phyloP scores from a whole-genome alignment of 1,140 invertebrate species.

The Rhynchophorus ferrugineus region DNA sequence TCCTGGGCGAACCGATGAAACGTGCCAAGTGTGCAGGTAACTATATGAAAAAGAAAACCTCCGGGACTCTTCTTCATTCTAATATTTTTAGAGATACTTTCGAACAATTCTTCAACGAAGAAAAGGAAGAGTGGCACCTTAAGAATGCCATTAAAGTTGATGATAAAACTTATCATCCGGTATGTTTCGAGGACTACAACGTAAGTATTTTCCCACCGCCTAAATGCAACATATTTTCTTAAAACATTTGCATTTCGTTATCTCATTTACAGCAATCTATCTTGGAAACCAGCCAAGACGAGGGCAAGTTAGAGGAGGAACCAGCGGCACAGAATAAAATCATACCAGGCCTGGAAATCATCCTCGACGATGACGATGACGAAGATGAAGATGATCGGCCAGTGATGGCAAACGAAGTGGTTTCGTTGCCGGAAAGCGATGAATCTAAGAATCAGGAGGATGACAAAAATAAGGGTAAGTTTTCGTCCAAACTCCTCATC shows the following conservation, averaged over 20 bases:
- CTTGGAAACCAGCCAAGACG: slow-evolving; percentile 26
- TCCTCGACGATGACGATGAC: slow-evolving; percentile 38
- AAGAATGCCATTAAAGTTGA: slow-evolving; percentile 72
- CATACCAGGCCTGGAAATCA: slow-evolving; percentile 33
- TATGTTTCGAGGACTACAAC: slow-evolving; percentile 85
- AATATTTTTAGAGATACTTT: slow-evolving; percentile 60
- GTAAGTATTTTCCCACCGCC: slow-evolving; percentile 48
- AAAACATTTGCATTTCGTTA: too few species aligned
- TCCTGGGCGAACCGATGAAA: slow-evolving; percentile 47
- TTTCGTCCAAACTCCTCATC: not conserved
- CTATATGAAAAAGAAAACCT: not conserved
- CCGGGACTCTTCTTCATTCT: too few species aligned
- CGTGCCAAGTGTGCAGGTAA: slow-evolving; percentile 75
- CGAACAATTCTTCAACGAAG: slow-evolving; percentile 90
- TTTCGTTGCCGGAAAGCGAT: slow-evolving; percentile 30
- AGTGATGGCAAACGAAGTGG: slow-evolving; percentile 21
- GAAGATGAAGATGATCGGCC: slow-evolving; percentile 29
- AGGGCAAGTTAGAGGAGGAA: slow-evolving; percentile 16
- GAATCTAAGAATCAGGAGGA: slow-evolving; percentile 28
- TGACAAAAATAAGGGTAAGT: slow-evolving; percentile 13
- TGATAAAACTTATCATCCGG: slow-evolving; percentile 78
- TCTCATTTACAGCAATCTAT: slow-evolving; percentile 36
- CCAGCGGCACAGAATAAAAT: slow-evolving; percentile 18
- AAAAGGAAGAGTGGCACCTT: slow-evolving; percentile 93
- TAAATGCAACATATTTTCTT: too few species aligned